Base-by-base conservation (phyloP, 2,888 invertebrate genomes). In the Carpatolechia fugitivella region DNA sequence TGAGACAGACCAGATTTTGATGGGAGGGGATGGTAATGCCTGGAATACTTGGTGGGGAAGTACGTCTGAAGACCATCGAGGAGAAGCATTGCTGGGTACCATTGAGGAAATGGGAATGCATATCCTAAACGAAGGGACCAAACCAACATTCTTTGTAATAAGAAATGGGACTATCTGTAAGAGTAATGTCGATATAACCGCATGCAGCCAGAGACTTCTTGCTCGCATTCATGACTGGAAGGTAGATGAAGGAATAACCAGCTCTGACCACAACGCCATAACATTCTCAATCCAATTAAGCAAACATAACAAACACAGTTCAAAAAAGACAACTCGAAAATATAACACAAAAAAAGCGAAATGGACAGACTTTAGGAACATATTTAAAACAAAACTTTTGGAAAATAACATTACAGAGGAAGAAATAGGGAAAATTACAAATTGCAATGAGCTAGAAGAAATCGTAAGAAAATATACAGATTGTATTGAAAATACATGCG, bases 1-100 rank as follows among this genome's bases (percentile, higher is more conserved):
- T 4, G 24, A 3, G 24, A 24, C 24, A 6, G 24, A 24, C 24
- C 24, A 24, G 3, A 36, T 58, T 2, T 46, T 60, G 8, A 10
- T 60, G 1, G 60, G 60, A 29, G 57, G 60, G 3, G 60, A 60
- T 33, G 46, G 54, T 10, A 60, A 60, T 11, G 60, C 56, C 0
- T 55, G 55, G 56, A 58, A 29, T 31, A 38, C 33, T 1, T 56
- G 56, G 56, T 58, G 58, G 56, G 56, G 58, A 0, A 56, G 58
- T 13, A 16, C 3, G 20, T 20, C 3, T 38, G 40, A 36, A 20
- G 52, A 55, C 41, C 31, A 0, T 0, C 49, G 60, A 8, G 55
- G 47, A 29, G 47, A 30, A 11, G 47, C 47, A 3, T 2, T 54
- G 5, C 35, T 33, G 2, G 56, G 54, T 0, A 13, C 14, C 2